Percentiles rank a stretch among this genome's conserved stretches.
Conservation (phyloP, 2,888 invertebrate species). For the Keiferia lycopersicella region DNA sequence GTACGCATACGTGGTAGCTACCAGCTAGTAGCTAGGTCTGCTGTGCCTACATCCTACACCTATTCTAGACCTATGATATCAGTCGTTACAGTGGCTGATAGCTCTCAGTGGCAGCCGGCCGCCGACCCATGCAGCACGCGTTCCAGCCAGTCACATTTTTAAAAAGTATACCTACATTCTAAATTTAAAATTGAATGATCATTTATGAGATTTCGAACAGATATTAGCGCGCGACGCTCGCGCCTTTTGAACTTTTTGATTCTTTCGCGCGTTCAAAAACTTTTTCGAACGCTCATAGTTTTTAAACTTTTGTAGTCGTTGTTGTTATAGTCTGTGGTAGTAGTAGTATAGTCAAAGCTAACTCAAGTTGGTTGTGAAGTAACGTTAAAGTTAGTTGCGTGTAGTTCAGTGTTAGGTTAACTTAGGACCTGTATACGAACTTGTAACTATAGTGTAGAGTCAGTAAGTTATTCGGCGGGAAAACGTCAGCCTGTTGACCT, state of each 20-base stretch:
- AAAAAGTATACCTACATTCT: conserved; percentile 13
- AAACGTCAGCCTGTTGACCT: conserved; percentile 2
- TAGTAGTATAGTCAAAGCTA: conserved; percentile 40
- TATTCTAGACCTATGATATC: conserved; percentile 70
- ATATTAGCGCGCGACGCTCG: not conserved
- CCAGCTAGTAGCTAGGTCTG: conserved; percentile 42
- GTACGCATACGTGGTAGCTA: conserved; percentile 28
- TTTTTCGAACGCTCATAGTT: conserved; percentile 35
- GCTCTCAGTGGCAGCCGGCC: conserved; percentile 67
- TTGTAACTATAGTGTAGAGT: conserved; percentile 13
- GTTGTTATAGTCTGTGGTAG: not conserved
- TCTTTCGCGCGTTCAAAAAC: conserved; percentile 32
- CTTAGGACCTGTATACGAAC: conserved; percentile 9
- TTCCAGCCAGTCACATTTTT: not conserved
- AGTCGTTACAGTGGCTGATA: conserved; percentile 64
- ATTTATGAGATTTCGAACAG: not conserved
- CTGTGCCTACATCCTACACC: conserved; percentile 47
- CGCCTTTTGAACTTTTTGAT: conserved; percentile 13
- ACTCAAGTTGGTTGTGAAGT: conserved; percentile 57
- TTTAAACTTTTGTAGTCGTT: conserved; percentile 15
- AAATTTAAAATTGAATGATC: not conserved
- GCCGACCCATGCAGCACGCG: conserved; percentile 66
- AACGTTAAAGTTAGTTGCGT: conserved; percentile 30
- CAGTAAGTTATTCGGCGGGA: conserved; percentile 7
- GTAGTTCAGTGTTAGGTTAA: conserved; percentile 12